These are phyloP conservation scores for Meda fulgida DNA, from an alignment of 2,797 vertebrate genomes.

Conservation along the genomic window DNA sequence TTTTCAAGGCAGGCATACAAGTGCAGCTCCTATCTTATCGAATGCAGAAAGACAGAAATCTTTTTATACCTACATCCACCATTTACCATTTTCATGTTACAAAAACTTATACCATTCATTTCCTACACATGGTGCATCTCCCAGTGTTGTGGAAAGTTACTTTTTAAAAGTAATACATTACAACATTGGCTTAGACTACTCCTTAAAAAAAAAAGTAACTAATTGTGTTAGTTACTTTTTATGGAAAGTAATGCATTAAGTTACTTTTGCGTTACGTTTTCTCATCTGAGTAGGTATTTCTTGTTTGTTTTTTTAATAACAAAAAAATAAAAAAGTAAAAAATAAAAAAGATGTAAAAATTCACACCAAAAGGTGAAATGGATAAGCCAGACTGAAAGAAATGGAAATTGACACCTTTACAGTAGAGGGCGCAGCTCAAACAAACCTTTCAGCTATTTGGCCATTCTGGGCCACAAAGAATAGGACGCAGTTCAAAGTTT, in stretches of 20 bases:
- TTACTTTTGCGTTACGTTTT: background rate
- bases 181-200: background rate
- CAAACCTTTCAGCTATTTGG: background rate
- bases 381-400: background rate
- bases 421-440: background rate
- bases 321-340: too few species aligned
- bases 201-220: background rate
- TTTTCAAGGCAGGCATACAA: constrained; percentile 3
- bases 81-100: background rate
- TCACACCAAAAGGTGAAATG: background rate
- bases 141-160: background rate
- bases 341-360: background rate
- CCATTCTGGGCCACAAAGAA: background rate
- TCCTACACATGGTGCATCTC: background rate
- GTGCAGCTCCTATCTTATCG: background rate
- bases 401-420: background rate
- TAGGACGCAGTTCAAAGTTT: background rate
- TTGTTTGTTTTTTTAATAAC: background rate
- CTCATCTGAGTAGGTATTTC: background rate
- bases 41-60: background rate
- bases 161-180: background rate
- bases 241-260: background rate
- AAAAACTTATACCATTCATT: background rate
- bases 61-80: background rate
- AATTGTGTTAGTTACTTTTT: background rate